A percentile compares a stretch with the other conserved stretches of the same genome.
These are phyloP conservation scores for Zaprionus camerounensis DNA, from an alignment of 1,140 invertebrate genomes.

Conservation along the genomic window DNA sequence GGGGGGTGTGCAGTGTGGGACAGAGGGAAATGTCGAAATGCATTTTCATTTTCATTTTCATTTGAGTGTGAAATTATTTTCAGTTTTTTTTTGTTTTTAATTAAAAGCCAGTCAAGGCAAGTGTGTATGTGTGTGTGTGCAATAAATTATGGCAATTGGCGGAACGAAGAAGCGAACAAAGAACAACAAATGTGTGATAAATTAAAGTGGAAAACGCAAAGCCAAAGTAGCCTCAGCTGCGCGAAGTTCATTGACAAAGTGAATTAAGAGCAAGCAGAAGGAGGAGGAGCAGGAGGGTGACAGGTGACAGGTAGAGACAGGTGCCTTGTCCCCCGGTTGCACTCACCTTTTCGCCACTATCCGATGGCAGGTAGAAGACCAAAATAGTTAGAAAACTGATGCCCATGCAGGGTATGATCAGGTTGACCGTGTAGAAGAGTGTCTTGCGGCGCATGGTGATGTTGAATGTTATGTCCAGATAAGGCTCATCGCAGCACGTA, in stretches of 20 bases:
- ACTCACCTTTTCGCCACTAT: slow-evolving; percentile 99
- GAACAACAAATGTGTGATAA: slow-evolving; percentile 8
- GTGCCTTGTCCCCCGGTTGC: too few species aligned
- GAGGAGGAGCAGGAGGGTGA: not conserved
- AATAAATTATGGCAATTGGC: slow-evolving; percentile 71
- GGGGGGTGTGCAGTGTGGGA: not conserved
- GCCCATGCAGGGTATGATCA: slow-evolving; percentile 98
- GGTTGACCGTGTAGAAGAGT: slow-evolving; percentile 98
- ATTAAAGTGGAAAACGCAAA: slow-evolving; percentile 2
- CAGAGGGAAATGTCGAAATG: slow-evolving; percentile 56
- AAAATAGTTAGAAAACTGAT: slow-evolving; percentile 99
- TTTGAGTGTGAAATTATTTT: slow-evolving; percentile 64
- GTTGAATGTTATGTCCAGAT: slow-evolving; percentile 99
- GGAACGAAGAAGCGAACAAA: slow-evolving; percentile 16
- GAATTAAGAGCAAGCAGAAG: not conserved
- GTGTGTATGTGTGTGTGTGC: slow-evolving; percentile 14
- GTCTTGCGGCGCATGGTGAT: slow-evolving; percentile 99
- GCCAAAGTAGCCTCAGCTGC: slow-evolving; percentile 17
- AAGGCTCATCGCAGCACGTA: slow-evolving; percentile 98
- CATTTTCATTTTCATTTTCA: slow-evolving; percentile 57
- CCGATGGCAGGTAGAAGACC: slow-evolving; percentile 99
- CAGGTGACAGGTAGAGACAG: not conserved
- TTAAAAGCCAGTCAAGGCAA: slow-evolving; percentile 52
- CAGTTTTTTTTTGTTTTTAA: slow-evolving; percentile 56
- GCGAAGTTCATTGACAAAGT: slow-evolving; percentile 21